Conservation (phyloP, 2,113 vertebrate genomes). For the Herpetotheres cachinnans region DNA sequence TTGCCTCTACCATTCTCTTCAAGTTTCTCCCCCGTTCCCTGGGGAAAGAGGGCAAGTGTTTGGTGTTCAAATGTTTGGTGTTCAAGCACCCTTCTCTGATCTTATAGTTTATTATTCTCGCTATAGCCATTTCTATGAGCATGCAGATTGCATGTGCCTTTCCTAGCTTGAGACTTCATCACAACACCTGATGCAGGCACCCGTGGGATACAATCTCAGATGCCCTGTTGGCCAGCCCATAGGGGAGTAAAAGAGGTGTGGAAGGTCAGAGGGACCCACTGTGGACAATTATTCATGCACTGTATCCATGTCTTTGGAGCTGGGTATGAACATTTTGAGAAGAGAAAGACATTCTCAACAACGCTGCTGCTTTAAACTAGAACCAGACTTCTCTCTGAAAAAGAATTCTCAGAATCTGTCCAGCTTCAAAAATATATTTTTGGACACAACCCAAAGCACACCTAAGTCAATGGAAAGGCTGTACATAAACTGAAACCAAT, state of each 20-base stretch:
- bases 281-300: neutral
- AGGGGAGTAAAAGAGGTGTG: neutral
- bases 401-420: neutral
- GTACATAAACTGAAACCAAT: neutral
- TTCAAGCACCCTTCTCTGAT: neutral
- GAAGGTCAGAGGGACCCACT: neutral
- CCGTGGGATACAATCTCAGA: neutral
- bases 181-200: neutral
- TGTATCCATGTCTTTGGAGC: neutral
- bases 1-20: neutral
- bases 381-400: neutral
- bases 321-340: neutral
- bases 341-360: neutral
- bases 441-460: neutral
- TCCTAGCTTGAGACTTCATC: neutral
- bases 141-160: neutral
- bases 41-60: accelerated
- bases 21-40: neutral
- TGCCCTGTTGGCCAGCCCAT: neutral
- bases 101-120: neutral
- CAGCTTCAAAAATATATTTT: neutral
- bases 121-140: accelerated
- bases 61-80: neutral
- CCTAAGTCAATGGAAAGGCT: neutral
- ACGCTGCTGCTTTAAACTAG: neutral